phyloP scores from a whole-genome alignment of 2,888 invertebrate genomes.

The Gastracanthus pulcherrimus region DNA sequence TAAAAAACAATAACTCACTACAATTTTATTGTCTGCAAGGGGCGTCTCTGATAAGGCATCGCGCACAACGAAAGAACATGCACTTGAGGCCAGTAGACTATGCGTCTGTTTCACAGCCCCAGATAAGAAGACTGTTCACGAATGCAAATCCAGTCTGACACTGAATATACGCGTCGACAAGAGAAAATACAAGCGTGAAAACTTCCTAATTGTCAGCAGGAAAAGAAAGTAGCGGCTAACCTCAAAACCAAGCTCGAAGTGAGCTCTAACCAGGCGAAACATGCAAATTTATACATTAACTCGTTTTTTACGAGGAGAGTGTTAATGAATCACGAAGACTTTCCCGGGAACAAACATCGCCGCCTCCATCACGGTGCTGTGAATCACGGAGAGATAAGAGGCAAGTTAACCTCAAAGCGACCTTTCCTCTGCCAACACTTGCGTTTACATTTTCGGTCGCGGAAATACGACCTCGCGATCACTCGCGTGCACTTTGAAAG shows the following conservation, averaged over 20 bases:
- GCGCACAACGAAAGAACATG: constrained; percentile 1
- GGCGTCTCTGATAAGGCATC: constrained; percentile 12
- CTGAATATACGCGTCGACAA: constrained; percentile 7
- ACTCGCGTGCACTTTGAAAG: not conserved
- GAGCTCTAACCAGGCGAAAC: not conserved
- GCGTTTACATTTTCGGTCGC: not conserved
- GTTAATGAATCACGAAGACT: not conserved
- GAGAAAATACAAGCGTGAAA: not conserved
- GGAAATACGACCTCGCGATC: not conserved
- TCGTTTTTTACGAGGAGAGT: not conserved
- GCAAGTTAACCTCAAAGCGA: not conserved
- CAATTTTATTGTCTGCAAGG: not conserved
- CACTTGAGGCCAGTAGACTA: constrained; percentile 21
- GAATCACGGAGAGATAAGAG: not conserved
- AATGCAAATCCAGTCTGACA: not conserved
- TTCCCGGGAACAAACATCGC: not conserved
- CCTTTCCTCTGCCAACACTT: not conserved
- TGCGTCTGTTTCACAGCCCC: constrained; percentile 1
- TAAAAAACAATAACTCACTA: not conserved
- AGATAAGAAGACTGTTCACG: constrained; percentile 15
- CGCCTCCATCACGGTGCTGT: not conserved
- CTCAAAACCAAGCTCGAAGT: not conserved
- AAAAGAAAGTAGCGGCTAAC: not conserved
- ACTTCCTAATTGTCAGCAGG: not conserved
- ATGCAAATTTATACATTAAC: not conserved